A percentile compares a stretch with the other conserved stretches of the same genome.
Conservation (phyloP, 1,140 invertebrate genomes). For the Formica selysi region DNA sequence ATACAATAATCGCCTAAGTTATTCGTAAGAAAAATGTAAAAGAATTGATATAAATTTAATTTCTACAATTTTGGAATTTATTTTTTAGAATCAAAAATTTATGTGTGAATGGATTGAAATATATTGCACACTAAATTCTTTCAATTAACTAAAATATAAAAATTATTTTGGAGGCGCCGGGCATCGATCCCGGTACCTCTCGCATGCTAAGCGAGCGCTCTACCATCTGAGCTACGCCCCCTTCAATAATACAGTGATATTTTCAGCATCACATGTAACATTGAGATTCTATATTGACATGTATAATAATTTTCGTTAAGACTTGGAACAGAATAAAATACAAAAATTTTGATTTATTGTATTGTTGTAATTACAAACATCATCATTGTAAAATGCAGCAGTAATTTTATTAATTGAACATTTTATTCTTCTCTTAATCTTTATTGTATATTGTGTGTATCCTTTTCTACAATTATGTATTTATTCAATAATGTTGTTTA, state of each 20-base stretch:
- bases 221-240: constrained; percentile 95
- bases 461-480: background rate
- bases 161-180: constrained; percentile 89
- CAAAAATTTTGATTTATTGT: background rate
- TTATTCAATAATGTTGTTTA: background rate
- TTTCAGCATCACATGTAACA: background rate
- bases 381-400: background rate
- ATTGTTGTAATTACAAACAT: background rate
- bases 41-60: constrained; percentile 16
- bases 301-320: background rate
- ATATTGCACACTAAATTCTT: background rate
- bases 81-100: background rate
- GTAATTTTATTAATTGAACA: constrained; percentile 10
- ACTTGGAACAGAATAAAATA: background rate
- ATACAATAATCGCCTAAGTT: background rate
- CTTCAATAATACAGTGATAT: too few relatives aligned
- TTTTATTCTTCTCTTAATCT: background rate
- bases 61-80: background rate
- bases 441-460: background rate
- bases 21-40: background rate
- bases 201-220: constrained; percentile 95
- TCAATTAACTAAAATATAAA: constrained; percentile 3
- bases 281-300: background rate
- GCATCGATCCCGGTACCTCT: constrained; percentile 95
- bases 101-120: background rate